These are phyloP conservation scores for Drosophila santomea DNA, from an alignment of 1,140 invertebrate species.

Conservation along the genomic window DNA sequence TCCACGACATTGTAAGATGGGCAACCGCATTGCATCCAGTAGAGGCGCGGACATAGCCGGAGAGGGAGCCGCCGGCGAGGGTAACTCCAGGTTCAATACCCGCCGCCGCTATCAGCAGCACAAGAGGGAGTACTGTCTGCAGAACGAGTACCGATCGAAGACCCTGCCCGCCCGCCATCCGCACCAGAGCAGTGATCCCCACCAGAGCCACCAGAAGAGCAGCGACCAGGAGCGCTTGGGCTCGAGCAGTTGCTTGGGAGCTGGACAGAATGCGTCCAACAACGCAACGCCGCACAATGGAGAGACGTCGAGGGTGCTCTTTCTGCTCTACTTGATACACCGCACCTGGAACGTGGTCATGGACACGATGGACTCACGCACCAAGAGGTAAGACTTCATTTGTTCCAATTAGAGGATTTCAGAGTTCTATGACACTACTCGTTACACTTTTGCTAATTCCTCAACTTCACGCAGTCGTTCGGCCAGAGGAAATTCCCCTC, in stretches of 20 bases:
- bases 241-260: conserved; percentile 64
- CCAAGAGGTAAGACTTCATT: conserved; percentile 84
- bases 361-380: conserved; percentile 87
- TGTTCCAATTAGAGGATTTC: neutral
- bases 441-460: neutral
- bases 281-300: conserved; percentile 52
- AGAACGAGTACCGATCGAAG: conserved; percentile 70
- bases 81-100: conserved; percentile 53
- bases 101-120: conserved; percentile 71
- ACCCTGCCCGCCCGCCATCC: conserved; percentile 62
- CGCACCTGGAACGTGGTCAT: conserved; percentile 89
- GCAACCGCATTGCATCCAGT: conserved; percentile 57
- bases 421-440: neutral
- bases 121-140: conserved; percentile 64
- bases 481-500: conserved; percentile 21
- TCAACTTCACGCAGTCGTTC: conserved; percentile 53
- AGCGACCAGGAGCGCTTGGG: conserved; percentile 19
- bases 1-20: conserved; percentile 57
- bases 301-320: conserved; percentile 87
- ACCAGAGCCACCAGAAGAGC: neutral
- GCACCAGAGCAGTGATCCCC: conserved; percentile 14
- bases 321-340: conserved; percentile 88
- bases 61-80: conserved; percentile 26
- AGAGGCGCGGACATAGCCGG: conserved; percentile 11
- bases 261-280: conserved; percentile 27